Base-by-base conservation (phyloP, 53 echinoderm and acorn worm genomes). In the Apostichopus leukothele region DNA sequence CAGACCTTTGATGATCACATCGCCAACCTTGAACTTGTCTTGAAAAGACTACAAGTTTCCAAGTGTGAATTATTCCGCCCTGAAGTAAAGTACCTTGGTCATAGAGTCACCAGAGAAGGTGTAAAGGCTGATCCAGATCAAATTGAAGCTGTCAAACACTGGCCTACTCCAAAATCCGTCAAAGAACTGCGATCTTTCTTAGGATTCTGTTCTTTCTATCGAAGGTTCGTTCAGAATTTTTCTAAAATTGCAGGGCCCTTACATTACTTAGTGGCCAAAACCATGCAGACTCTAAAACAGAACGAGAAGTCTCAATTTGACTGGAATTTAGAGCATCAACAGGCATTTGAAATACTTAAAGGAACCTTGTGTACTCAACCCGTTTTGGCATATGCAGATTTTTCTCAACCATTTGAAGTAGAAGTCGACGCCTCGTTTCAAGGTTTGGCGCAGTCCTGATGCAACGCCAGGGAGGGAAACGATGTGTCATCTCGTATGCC, bases 391-490 rank as follows among this genome's bases (percentile, higher is more conserved):
- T 60, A 54, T 83, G 55, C 83, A 18, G 60, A 83, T n/a, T 83
- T 8, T 59, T 55, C 59, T 5, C 53, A 59, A 19, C 83, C 83
- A 3, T 94, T 89, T 76, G 79, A 91, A 53, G 11, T 92, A 21
- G 94, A 92, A 68, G 60, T 87, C 51, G 91, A 94, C 76, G 92
- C 94, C 5, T 86, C 75, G 5, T 74, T 75, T 13, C 75, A 87
- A 25, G 90, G 92, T 9, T 79, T 91, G 7, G 94, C 9, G 91
- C 92, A 13, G 86, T 92, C 10, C 67, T 94, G 5, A 92, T 88
- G 26, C 92, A 94, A 68, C 26, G 88, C 4, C 80, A 86, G 22
- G 87, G 86, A 9, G 88, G 88, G 18, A 18, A 18, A 53, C 53
- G 55, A 57, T 16, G 59, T 13, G 59, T 83, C 5, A 83, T 83